These are phyloP conservation scores for Leucoraja erinaceus DNA, from an alignment of 2,113 vertebrate genomes.

Conservation along the genomic window DNA sequence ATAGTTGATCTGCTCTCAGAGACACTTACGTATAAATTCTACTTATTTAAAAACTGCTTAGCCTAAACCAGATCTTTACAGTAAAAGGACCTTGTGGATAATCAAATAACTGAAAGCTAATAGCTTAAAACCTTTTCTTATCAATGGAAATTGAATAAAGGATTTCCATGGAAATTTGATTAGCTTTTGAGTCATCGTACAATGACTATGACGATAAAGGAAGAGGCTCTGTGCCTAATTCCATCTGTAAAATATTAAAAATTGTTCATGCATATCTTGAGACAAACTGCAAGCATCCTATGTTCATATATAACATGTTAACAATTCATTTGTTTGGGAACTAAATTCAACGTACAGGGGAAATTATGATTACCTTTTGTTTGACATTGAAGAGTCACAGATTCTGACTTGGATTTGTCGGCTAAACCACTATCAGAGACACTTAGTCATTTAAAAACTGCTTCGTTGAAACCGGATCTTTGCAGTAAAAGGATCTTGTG, in stretches of 20 bases:
- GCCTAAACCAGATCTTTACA: not conserved
- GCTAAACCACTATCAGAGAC: too few relatives aligned
- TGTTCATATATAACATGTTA: not conserved
- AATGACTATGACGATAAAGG: not conserved
- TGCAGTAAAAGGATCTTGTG: too few relatives aligned
- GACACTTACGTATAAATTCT: not conserved
- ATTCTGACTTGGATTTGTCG: too few relatives aligned
- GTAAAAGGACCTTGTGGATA: not conserved
- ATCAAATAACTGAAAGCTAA: not conserved
- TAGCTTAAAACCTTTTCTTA: conserved; percentile 16
- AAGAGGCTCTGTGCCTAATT: not conserved
- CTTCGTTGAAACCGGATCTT: too few relatives aligned
- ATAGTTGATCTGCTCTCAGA: not conserved
- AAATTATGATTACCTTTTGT: not conserved
- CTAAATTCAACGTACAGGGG: not conserved
- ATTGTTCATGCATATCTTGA: not conserved
- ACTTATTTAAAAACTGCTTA: not conserved
- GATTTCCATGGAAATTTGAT: conserved; percentile 13
- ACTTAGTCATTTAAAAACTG: too few relatives aligned
- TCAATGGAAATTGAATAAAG: conserved; percentile 28
- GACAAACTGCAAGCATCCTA: not conserved
- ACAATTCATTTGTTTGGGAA: not conserved
- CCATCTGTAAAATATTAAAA: not conserved
- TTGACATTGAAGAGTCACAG: not conserved
- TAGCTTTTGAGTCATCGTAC: not conserved